Evolutionary conservation across 2,888 invertebrate species (phyloP).

Genomic region (Dermolepida albohirtum): DNA sequence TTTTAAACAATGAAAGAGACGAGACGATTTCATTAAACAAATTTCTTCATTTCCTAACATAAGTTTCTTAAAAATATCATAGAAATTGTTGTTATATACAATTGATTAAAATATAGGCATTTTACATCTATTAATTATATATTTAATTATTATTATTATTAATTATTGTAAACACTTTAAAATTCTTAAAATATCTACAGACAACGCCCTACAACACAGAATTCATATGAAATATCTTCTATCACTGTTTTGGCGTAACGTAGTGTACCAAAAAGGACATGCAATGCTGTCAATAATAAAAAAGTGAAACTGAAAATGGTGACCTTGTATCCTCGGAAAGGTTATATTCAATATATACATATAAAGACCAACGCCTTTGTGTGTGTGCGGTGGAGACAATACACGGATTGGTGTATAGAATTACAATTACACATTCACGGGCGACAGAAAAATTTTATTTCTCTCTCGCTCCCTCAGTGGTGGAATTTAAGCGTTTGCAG

Average conservation of each 20-base stretch:
- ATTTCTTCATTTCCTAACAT: too few relatives aligned
- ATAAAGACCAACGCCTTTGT: constrained; percentile 17
- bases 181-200: background rate
- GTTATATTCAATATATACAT: constrained; percentile 20
- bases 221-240: background rate
- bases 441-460: constrained; percentile 10
- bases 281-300: constrained; percentile 1
- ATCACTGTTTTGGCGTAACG: too few relatives aligned
- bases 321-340: constrained; percentile 33
- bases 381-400: constrained; percentile 3
- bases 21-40: too few relatives aligned
- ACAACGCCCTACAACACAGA: background rate
- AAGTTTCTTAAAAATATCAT: too few relatives aligned
- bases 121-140: too few relatives aligned
- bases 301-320: constrained; percentile 28
- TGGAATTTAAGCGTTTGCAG: background rate
- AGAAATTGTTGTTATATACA: too few relatives aligned
- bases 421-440: constrained; percentile 19
- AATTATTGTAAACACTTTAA: too few relatives aligned
- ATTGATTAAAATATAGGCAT: too few relatives aligned
- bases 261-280: background rate
- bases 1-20: too few relatives aligned
- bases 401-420: constrained; percentile 16
- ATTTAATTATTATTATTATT: too few relatives aligned
- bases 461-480: background rate